A percentile compares a stretch with the other conserved stretches of the same genome.
phyloP scores from a whole-genome alignment of 2,888 invertebrate genomes.

The Cryptocephalus primarius region DNA sequence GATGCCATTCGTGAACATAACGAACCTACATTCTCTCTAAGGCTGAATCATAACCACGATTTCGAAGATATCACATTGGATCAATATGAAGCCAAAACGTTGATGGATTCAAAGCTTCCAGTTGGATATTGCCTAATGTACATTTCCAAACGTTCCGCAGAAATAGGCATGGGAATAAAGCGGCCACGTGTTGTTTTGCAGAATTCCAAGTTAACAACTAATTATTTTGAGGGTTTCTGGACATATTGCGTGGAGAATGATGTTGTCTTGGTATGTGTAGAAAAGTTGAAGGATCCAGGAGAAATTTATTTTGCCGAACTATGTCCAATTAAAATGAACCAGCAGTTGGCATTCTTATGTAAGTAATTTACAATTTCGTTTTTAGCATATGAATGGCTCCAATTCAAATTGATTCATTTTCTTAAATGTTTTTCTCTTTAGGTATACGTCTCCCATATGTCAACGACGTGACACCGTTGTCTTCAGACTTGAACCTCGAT shows the following conservation, averaged over 20 bases:
- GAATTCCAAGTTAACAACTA: slow-evolving; percentile 16
- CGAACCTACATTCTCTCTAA: background rate
- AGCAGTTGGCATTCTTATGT: too few species aligned
- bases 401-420: background rate
- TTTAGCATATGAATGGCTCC: too few species aligned
- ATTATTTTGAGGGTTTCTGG: slow-evolving; percentile 25
- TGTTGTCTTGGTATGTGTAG: slow-evolving; percentile 24
- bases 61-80: slow-evolving; percentile 11
- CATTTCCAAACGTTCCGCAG: slow-evolving; percentile 17
- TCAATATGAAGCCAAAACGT: slow-evolving; percentile 13
- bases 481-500: too few species aligned
- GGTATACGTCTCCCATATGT: too few species aligned
- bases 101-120: slow-evolving; percentile 11
- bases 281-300: slow-evolving; percentile 16
- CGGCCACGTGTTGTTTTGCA: slow-evolving; percentile 14
- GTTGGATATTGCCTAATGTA: slow-evolving; percentile 20
- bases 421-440: too few species aligned
- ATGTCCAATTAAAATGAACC: too few species aligned
- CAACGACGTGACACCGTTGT: too few species aligned
- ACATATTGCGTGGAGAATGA: slow-evolving; percentile 23
- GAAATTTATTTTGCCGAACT: too few species aligned
- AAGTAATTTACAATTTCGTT: too few species aligned
- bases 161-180: slow-evolving; percentile 16
- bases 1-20: background rate
- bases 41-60: background rate